Conservation (phyloP, 2,888 invertebrate species). For the Cosmia trapezina region DNA sequence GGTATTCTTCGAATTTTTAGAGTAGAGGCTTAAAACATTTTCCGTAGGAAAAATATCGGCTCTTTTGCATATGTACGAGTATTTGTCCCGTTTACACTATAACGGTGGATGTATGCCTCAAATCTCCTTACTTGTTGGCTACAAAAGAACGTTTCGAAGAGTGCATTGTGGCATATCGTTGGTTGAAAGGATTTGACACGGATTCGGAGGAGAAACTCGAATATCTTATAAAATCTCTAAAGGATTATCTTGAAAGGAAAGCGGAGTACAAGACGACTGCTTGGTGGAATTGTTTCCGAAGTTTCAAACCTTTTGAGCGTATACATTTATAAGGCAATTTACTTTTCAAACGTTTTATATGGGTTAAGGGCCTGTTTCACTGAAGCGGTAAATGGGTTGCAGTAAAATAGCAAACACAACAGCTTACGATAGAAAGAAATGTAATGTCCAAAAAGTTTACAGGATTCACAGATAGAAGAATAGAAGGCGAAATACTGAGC, state of each 20-base stretch:
- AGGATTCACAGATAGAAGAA: too few relatives aligned
- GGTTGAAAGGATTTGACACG: constrained; percentile 62
- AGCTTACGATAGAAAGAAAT: too few relatives aligned
- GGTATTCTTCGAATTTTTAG: neutral
- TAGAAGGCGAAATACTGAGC: too few relatives aligned
- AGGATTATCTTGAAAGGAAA: constrained; percentile 63
- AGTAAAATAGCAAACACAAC: too few relatives aligned
- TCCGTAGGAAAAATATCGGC: constrained; percentile 43
- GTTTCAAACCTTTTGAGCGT: constrained; percentile 35
- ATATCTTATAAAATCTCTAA: constrained; percentile 60
- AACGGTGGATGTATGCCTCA: constrained; percentile 50
- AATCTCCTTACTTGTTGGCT: constrained; percentile 62
- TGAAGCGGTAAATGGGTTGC: too few relatives aligned
- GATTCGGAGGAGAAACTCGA: constrained; percentile 56
- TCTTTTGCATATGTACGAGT: constrained; percentile 39
- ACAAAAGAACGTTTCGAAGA: constrained; percentile 60
- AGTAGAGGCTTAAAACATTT: constrained; percentile 17
- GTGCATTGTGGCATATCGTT: constrained; percentile 62
- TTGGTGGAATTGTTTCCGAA: constrained; percentile 45
- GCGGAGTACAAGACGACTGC: constrained; percentile 39
- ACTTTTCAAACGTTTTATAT: constrained; percentile 7
- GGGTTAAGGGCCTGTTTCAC: too few relatives aligned
- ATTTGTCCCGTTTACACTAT: constrained; percentile 53
- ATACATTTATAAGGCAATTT: constrained; percentile 58
- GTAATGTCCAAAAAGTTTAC: too few relatives aligned